Evolutionary conservation across 2,113 vertebrate genomes (phyloP).

Genomic region (Natator depressus): DNA sequence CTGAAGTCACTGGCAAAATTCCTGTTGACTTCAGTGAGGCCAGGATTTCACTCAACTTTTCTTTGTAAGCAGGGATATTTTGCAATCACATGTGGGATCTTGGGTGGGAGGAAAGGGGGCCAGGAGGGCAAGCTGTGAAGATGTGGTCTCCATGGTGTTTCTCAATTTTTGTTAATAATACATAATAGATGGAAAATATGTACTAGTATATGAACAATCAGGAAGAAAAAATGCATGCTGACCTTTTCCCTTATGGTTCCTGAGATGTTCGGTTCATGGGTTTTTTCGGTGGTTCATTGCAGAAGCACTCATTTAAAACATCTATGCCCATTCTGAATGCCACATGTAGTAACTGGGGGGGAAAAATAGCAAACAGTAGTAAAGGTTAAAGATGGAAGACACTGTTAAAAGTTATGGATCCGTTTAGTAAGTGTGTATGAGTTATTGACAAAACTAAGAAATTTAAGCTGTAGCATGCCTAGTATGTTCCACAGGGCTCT

Average conservation of each 20-base stretch:
- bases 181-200: no score
- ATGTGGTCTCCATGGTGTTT: not conserved
- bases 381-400: not conserved
- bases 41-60: not conserved
- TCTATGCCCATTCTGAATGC: not conserved
- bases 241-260: not conserved
- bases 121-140: not conserved
- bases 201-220: no score
- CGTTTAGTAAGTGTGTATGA: not conserved
- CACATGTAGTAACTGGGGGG: not conserved
- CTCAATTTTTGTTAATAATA: no score
- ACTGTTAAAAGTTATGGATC: not conserved
- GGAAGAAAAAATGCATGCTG: not conserved
- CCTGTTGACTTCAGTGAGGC: not conserved
- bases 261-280: not conserved
- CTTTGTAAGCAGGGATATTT: not conserved
- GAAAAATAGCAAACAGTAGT: not conserved
- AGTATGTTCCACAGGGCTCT: not conserved
- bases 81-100: not conserved
- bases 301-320: no score
- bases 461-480: not conserved
- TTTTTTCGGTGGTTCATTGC: not conserved
- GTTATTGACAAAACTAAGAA: not conserved
- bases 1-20: not conserved
- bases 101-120: not conserved